These are phyloP conservation scores for Epirrita christyi DNA, from an alignment of 2,888 invertebrate genomes.

Conservation along the genomic window DNA sequence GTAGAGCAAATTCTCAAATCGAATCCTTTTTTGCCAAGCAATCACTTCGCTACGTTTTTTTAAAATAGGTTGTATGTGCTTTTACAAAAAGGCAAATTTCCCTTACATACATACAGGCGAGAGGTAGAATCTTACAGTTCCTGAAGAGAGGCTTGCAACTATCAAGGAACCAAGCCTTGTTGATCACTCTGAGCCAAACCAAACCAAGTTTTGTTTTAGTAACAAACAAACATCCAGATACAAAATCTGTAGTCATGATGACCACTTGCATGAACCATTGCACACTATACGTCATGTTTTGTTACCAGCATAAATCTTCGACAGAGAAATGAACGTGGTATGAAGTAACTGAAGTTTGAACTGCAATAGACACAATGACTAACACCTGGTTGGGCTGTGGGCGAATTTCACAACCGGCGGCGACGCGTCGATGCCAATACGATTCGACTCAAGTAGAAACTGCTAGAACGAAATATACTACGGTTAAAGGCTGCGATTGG, in stretches of 20 bases:
- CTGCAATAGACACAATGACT: constrained; percentile 76
- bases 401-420: constrained; percentile 67
- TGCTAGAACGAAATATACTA: constrained; percentile 63
- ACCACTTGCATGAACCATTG: constrained; percentile 20
- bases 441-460: constrained; percentile 73
- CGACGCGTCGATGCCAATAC: constrained; percentile 63
- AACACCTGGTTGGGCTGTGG: constrained; percentile 59
- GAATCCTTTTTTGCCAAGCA: too few relatives aligned
- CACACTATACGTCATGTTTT: constrained; percentile 1
- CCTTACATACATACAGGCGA: too few relatives aligned
- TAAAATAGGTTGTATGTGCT: too few relatives aligned
- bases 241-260: constrained; percentile 6
- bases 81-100: too few relatives aligned
- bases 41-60: too few relatives aligned
- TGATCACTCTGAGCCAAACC: too few relatives aligned
- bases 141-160: too few relatives aligned
- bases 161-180: too few relatives aligned
- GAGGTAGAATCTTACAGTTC: too few relatives aligned
- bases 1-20: too few relatives aligned
- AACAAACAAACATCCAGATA: too few relatives aligned
- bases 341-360: constrained; percentile 16
- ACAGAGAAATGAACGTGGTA: constrained; percentile 16
- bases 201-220: too few relatives aligned
- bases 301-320: neutral
- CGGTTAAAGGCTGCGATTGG: constrained; percentile 58